These are phyloP conservation scores for Ceriagrion tenellum DNA, from an alignment of 2,888 invertebrate species.

Conservation along the genomic window DNA sequence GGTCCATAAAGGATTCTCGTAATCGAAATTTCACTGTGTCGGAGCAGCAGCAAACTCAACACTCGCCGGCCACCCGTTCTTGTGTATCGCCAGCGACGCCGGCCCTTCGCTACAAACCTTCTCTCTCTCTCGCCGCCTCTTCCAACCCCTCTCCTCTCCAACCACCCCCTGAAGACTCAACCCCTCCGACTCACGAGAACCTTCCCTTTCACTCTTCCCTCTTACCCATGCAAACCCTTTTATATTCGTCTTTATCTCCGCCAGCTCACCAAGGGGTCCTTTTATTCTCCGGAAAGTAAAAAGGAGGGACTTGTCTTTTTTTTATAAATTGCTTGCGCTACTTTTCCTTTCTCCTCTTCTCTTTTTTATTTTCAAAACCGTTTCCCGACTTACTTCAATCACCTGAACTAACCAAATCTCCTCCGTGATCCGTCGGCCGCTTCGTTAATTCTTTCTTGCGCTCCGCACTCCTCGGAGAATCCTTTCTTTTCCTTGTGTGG, in stretches of 20 bases:
- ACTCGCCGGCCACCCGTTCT: not conserved
- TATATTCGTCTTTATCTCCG: conserved; percentile 12
- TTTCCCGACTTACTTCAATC: not conserved
- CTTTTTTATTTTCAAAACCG: not conserved
- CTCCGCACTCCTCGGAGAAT: no score
- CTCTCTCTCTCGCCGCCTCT: not conserved
- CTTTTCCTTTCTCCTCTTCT: not conserved
- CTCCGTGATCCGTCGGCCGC: not conserved
- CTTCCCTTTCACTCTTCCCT: not conserved
- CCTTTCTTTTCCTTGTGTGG: no score
- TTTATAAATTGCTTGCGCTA: not conserved
- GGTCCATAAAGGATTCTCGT: conserved; percentile 62
- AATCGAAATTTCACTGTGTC: conserved; percentile 61
- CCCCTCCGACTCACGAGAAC: not conserved
- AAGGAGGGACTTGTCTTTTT: not conserved
- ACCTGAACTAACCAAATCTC: not conserved
- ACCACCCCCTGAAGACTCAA: not conserved
- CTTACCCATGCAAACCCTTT: conserved; percentile 31
- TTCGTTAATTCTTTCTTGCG: no score
- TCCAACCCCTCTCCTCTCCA: not conserved
- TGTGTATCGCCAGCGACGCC: not conserved
- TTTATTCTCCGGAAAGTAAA: not conserved
- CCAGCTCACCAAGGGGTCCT: not conserved
- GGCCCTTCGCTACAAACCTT: not conserved
- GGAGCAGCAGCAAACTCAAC: conserved; percentile 40